Evolutionary conservation across 2,797 vertebrate species (phyloP), one percentile per base, ranked within the genome.

Genomic region (Coccyzus lansbergi): DNA sequence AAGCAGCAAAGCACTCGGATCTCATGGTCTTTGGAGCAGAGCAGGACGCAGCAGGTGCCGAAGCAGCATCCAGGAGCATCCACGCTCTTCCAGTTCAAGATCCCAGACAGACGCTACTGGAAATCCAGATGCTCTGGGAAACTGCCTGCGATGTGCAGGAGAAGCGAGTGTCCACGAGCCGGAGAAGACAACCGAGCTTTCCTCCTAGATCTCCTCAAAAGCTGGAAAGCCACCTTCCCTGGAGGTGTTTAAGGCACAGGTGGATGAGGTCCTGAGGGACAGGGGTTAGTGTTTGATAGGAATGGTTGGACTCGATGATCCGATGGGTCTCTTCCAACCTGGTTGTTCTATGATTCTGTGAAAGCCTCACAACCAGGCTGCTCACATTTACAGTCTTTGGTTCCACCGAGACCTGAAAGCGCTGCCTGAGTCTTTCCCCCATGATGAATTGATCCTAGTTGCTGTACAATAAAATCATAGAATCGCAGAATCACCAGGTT

Each of bases 1-100:
- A 26, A 51, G 38, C 0, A 0, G 62, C 21, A 34, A 7, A 69
- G 29, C 55, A 8, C 1, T 55, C 10, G 4, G 17, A 53, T 8
- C 29, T 9, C 14, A 8, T 5, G 16, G 31, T 29, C 24, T 44
- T 12, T 3, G 0, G n/a, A 56, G 62, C 33, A n/a, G 31, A 42
- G 56, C 24, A 63, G 52, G 52, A 48, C 6, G 1, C 10, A 11
- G 0, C 1, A 4, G 44, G 4, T 4, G 25, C 8, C 26, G 71
- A 18, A 79, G 26, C 2, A 49, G 62, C 58, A 46, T 17, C 36
- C 53, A 49, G 25, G 29, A 84, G 53, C 38, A n/a, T 46, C 71
- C 31, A 1, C 21, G 53, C 12, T 29, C 25, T 48, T 6, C 7
- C 1, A 1, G 36, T 12, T 44, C 71, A 7, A 1, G 9, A 28